A percentile compares a stretch with the other conserved stretches of the same genome.
These are phyloP conservation scores for Isichthys henryi DNA, from an alignment of 2,113 vertebrate species.

Conservation along the genomic window DNA sequence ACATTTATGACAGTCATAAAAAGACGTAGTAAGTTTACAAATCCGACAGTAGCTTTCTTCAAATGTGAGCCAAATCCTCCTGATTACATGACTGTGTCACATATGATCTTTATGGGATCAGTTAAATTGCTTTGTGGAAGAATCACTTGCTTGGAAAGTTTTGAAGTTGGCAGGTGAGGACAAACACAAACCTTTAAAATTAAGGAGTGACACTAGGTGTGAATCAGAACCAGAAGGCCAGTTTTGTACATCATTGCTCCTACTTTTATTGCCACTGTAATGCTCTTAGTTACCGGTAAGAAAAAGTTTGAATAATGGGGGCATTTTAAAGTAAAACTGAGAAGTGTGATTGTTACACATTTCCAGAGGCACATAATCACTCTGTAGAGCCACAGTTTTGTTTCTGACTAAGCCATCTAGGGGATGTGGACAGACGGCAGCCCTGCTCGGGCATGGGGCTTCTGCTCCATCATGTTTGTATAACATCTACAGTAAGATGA, in stretches of 20 bases:
- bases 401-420: too few relatives aligned
- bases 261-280: not conserved
- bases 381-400: not conserved
- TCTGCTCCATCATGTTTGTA: not conserved
- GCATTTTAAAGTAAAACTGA: not conserved
- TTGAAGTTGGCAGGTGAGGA: not conserved
- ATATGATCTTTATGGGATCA: not conserved
- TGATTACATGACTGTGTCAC: not conserved
- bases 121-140: not conserved
- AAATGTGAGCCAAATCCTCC: not conserved
- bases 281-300: not conserved
- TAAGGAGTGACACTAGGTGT: not conserved
- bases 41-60: not conserved
- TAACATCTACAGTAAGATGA: not conserved
- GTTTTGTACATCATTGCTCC: constrained; percentile 31
- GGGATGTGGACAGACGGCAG: not conserved
- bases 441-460: not conserved
- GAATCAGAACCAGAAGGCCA: constrained; percentile 14
- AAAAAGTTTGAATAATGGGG: not conserved
- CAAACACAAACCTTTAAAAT: constrained; percentile 4
- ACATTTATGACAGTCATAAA: not conserved
- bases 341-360: not conserved
- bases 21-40: not conserved
- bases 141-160: not conserved
- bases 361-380: not conserved